Base-by-base conservation (phyloP, 2,113 vertebrate genomes). In the Cebus imitator region DNA sequence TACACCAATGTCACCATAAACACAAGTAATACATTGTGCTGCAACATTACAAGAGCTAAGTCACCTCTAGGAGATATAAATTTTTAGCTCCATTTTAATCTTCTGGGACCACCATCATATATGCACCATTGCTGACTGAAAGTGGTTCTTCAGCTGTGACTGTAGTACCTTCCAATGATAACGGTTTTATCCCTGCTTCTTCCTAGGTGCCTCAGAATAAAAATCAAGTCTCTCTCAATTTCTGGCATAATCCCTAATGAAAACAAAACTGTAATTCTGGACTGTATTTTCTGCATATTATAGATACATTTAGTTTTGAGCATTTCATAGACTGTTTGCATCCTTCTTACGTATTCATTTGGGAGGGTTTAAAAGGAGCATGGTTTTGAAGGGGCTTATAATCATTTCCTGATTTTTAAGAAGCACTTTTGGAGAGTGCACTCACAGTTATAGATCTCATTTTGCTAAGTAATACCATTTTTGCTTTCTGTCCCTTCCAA, bases 341-440 rank as follows among this genome's bases (percentile, higher is more conserved):
- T 85, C n/a, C 85, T 93, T 43, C 85, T 96, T 57, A 61, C 89
- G 57, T 48, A 80, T 84, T 88, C 48, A 87, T n/a, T 91, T 92
- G 86, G 37, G 32, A 70, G 64, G 76, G 82, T 90, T 73, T 70
- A 79, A 37, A 70, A 88, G 93, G 37, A 80, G 11, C 50, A 64
- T 80, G 16, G 76, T 57, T 80, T 94, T 76, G 45, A 27, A 94
- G 85, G 76, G 37, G 43, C 18, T 84, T 97, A 86, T 66, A 95
- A 81, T 96, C 82, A 88, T 64, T 85, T 81, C n/a, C 72, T 97
- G 78, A 97, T 96, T 93, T 91, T 96, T 79, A 96, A 97, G 86
- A 97, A 66, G 72, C 45, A 78, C 72, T 90, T 95, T 57, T 94
- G 32, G 75, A 90, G 17, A 90, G 21, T 85, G 57, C 83, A 88